Evolutionary conservation across 2,113 vertebrate genomes (phyloP), one percentile per base, ranked within the genome.

Genomic region (Myocastor coypus): DNA sequence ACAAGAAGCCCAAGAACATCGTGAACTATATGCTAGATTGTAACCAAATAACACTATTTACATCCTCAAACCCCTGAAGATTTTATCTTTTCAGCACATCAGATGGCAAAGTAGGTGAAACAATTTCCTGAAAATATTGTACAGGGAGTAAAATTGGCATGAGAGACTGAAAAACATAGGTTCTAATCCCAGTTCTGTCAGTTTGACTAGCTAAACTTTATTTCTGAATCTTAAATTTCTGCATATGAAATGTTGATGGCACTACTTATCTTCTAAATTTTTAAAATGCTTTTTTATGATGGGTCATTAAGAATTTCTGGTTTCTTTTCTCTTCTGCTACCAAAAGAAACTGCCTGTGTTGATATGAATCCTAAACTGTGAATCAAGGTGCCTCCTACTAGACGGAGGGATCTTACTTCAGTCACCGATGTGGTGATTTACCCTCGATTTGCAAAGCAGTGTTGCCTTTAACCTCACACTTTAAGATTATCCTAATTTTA

Each of bases 391-490:
- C 1, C 40, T 71, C 94, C 91, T 61, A 55, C 24, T 69, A 10
- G 19, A 83, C 10, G 14, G 17, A 40, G 55, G n/a, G 77, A 28
- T 30, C 71, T 37, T 5, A 68, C 14, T 30, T 3, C 16, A 75
- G 73, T 55, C 87, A 94, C n/a, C 52, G 52, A 82, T 55, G 82
- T 59, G n/a, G 28, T 59, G 34, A 75, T 89, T 84, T 83, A 14
- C 34, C 87, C 81, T 95, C 80, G 85, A n/a, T 95, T 94, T 95
- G 90, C 64, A 73, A 63, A 73, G 22, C 12, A 92, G 83, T 73
- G 91, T 64, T 92, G 75, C 46, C 90, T 95, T 97, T 93, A 68
- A 71, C 59, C 83, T 96, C 81, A 96, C 89, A 97, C 24, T 96
- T 89, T 50, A 96, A 95, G 89, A 88, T 89, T 61, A 94, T 90